Evolutionary conservation across 2,113 vertebrate genomes (phyloP).

Genomic region (Pterophyllum scalare): DNA sequence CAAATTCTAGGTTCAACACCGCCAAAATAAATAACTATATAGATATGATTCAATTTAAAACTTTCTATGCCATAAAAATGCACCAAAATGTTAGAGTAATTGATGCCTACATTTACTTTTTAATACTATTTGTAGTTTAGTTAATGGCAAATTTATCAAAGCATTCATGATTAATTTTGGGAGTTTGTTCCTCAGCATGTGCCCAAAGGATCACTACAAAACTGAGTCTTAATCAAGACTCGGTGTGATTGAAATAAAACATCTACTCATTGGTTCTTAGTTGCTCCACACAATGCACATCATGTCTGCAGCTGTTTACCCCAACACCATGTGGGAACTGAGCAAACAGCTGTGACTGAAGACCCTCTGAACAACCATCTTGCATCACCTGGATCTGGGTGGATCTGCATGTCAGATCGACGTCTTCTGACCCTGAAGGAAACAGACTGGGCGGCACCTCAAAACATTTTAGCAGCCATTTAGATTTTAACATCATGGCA

Average conservation of each 20-base stretch:
- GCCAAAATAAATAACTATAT: too few species aligned
- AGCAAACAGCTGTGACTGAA: background rate
- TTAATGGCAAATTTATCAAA: too few species aligned
- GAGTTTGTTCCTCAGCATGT: background rate
- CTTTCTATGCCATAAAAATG: too few species aligned
- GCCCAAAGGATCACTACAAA: background rate
- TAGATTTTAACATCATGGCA: background rate
- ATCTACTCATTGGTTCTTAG: background rate
- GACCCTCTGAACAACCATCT: background rate
- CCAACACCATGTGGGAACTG: constrained; percentile 20
- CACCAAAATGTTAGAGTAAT: too few species aligned
- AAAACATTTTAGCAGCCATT: background rate
- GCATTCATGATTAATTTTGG: too few species aligned
- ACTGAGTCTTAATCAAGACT: background rate
- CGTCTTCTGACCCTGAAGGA: background rate
- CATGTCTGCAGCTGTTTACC: constrained; percentile 10
- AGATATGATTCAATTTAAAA: too few species aligned
- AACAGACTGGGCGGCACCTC: constrained; percentile 28
- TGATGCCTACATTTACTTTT: too few species aligned
- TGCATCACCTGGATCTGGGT: constrained; percentile 10
- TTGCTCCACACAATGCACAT: background rate
- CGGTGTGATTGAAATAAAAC: too few species aligned
- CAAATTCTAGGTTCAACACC: too few species aligned
- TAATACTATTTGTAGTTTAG: too few species aligned
- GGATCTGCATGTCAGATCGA: background rate